Evolutionary conservation across 1,140 invertebrate species (phyloP).

Genomic region (Augochlora pura): DNA sequence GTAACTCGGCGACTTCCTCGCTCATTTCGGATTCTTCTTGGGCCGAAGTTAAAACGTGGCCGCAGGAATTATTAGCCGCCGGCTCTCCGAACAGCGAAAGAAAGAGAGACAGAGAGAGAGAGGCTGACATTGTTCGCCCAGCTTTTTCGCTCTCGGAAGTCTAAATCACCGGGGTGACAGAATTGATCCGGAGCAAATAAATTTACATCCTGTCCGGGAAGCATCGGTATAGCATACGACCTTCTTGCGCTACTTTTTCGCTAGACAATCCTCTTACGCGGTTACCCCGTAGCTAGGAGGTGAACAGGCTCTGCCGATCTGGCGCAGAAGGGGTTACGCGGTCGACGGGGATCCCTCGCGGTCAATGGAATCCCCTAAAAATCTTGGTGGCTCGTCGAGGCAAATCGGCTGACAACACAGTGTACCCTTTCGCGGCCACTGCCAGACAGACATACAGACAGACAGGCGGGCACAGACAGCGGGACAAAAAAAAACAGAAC

Average conservation of each 20-base stretch:
- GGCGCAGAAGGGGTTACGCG: background rate
- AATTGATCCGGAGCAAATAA: no score
- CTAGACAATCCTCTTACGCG: background rate
- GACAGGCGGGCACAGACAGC: conserved; percentile 13
- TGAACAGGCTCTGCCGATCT: no score
- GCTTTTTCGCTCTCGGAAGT: no score
- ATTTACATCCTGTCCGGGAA: no score
- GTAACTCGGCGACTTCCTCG: conserved; percentile 39
- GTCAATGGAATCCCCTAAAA: background rate
- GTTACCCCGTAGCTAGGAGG: background rate
- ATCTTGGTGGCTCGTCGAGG: background rate
- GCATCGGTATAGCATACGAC: no score
- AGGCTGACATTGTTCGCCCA: no score
- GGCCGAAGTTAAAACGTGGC: background rate
- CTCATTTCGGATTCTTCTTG: conserved; percentile 44
- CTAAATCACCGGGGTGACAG: no score
- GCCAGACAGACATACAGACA: background rate
- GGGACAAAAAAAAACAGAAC: conserved; percentile 9
- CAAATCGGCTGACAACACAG: background rate
- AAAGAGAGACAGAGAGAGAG: no score
- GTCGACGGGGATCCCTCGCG: background rate
- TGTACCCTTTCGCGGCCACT: background rate
- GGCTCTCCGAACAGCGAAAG: no score
- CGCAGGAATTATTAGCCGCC: conserved; percentile 27
- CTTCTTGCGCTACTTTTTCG: background rate